Percentiles rank a stretch among this genome's conserved stretches.
Evolutionary conservation across 64 coral and sea anemone genomes (phyloP).

Genomic region (Catalaphyllia jardinei): DNA sequence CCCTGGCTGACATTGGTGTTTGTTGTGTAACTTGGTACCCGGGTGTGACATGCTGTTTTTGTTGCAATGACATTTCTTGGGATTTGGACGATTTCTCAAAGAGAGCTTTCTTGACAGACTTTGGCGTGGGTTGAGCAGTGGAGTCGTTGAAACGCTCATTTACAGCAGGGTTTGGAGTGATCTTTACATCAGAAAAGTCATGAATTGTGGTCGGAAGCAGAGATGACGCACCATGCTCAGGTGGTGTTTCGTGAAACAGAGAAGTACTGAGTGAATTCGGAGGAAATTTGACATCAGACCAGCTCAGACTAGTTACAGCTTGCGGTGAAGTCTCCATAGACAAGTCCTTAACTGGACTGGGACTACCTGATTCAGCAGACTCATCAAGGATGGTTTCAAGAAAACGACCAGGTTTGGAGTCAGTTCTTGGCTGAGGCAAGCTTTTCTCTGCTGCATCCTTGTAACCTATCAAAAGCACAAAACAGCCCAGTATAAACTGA

Average conservation of each 20-base stretch:
- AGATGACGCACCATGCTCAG: neutral
- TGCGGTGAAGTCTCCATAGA: neutral
- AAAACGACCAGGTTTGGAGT: slow-evolving; percentile 28
- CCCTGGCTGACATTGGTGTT: neutral
- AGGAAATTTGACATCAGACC: neutral
- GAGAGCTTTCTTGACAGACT: slow-evolving; percentile 2
- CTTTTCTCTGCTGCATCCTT: neutral
- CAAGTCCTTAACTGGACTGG: neutral
- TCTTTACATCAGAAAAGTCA: neutral
- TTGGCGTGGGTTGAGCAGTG: neutral
- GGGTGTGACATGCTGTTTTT: neutral
- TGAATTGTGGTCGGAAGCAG: neutral
- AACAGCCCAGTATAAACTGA: neutral
- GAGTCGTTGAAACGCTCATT: neutral
- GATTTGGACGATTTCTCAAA: neutral
- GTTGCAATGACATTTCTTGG: neutral
- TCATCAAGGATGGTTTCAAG: slow-evolving; percentile 50
- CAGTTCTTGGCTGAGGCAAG: neutral
- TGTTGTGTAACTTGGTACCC: neutral
- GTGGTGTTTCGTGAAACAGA: neutral
- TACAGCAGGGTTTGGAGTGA: neutral
- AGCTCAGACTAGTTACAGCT: neutral
- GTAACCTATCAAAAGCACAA: neutral
- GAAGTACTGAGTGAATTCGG: neutral
- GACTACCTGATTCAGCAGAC: neutral